Base-by-base conservation (phyloP, 2,888 invertebrate species). In the Apamea sordens region DNA sequence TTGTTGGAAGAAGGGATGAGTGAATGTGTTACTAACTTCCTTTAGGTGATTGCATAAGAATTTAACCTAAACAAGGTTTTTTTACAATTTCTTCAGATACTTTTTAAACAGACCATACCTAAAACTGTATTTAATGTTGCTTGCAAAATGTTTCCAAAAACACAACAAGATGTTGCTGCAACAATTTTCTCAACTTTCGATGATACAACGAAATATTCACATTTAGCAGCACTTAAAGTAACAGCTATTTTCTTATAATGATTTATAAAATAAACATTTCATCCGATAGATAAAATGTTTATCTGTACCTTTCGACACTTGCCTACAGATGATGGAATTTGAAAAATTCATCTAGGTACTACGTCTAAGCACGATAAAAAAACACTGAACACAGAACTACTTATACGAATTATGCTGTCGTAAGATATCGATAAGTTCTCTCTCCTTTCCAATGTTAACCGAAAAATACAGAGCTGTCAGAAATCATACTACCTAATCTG, bases 141-240 rank as follows among this genome's bases (percentile, higher is more conserved):
- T 15, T 15, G 21, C 8, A 65, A 8, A 28, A 15, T 59, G 8
- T 21, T 28, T 21, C 8, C 1, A 15, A 41, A 13, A 73, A 47
- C 10, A 41, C n/a, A 21, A n/a, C 21, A 15, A n/a, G 36, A 15
- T 36, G 15, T 24, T 53, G 59, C 56, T 10, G 6, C 32, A 59
- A 44, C 7, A 41, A 41, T 41, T 41, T 41, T 41, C 41, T 41
- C 41, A 41, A 41, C 41, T 41, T 41, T 41, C 41, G 41, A 41
- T 41, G n/a, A n/a, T 13, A 63, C 63, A 63, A 63, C 6, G 5
- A 53, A 64, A 77, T 67, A 69, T 79, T 79, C 69, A 56, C 32
- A 77, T 79, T 53, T 77, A 15, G 44, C 2, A 53, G 11, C 32
- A 68, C 15, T 65, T 28, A 79, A 2, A 47, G 24, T 64, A 15